Base-by-base conservation (phyloP, 2,113 vertebrate species). In the Pelodiscus sinensis region DNA sequence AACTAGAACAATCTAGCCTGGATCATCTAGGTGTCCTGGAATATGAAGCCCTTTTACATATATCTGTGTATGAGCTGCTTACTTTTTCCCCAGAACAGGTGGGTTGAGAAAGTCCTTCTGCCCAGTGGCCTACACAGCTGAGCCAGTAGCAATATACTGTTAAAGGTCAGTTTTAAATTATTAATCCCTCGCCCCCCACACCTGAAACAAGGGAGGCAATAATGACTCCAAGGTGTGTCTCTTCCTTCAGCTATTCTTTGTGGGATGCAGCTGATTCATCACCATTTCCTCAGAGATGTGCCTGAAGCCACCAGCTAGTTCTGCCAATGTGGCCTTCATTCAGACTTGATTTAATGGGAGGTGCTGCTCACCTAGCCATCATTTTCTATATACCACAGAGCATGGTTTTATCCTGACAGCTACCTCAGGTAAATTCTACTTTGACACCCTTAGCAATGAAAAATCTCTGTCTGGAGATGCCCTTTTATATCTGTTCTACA, bases 291-390 rank as follows among this genome's bases (percentile, higher is more conserved):
- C 79, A 60, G 82, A 79, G 82, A 93, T 96, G 75, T 96, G 92
- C 92, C 80, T 62, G 38, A n/a, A 5, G 68, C 86, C n/a, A 86
- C 95, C 95, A 95, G 94, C 94, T 87, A 90, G 90, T 90, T 92
- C 80, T 24, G 82, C 80, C 89, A 94, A 15, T 90, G 86, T 96
- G 94, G 94, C 93, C 84, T 95, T 87, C 82, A 58, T 84, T 95
- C 94, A 97, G 95, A 54, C 89, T 92, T 60, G 57, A 35, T 90
- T 82, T 85, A 79, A 86, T 91, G 94, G 92, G 94, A 95, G 88
- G 84, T 62, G 94, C 92, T 94, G 50, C 56, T 97, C 91, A 93
- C 94, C 94, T 95, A 95, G 91, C 88, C 86, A 93, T 84, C 96
- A 89, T 95, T 96, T 92, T 94, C 87, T 86, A 58, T 87, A 88